These are phyloP conservation scores for Molorchus minor DNA, from an alignment of 2,888 invertebrate genomes.

Conservation along the genomic window DNA sequence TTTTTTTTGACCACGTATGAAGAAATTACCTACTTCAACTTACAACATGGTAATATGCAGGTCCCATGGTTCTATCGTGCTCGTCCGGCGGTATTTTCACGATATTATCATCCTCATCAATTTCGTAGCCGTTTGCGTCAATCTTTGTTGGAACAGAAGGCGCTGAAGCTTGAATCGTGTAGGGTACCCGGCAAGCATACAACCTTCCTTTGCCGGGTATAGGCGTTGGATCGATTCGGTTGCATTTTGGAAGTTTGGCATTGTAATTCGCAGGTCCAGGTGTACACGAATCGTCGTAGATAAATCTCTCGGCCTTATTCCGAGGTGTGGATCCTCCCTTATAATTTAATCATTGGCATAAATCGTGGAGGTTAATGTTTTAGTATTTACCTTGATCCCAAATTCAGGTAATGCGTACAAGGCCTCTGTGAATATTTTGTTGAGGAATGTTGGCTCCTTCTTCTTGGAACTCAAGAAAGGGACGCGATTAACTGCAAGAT, in stretches of 20 bases:
- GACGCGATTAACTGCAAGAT: conserved; percentile 33
- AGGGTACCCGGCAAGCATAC: conserved; percentile 53
- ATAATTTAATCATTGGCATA: conserved; percentile 10
- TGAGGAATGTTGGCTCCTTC: conserved; percentile 18
- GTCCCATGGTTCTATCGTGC: conserved; percentile 49
- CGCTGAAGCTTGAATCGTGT: conserved; percentile 38
- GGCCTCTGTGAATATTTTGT: conserved; percentile 22
- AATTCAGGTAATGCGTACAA: conserved; percentile 26
- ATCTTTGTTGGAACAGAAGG: conserved; percentile 55
- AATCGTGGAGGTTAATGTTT: background rate
- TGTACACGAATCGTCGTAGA: conserved; percentile 35
- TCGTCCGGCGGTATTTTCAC: conserved; percentile 48
- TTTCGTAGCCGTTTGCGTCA: conserved; percentile 56
- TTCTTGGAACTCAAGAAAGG: conserved; percentile 39
- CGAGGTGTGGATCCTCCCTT: conserved; percentile 47
- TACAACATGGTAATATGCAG: conserved; percentile 50
- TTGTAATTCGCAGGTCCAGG: conserved; percentile 50
- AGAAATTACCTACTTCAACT: background rate
- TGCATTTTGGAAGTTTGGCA: conserved; percentile 37
- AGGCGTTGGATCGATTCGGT: conserved; percentile 30
- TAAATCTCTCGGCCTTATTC: conserved; percentile 43
- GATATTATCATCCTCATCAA: conserved; percentile 46
- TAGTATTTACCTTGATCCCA: conserved; percentile 13
- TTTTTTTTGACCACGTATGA: background rate
- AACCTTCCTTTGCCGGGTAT: conserved; percentile 49